Evolutionary conservation across 2,797 vertebrate genomes (phyloP).

Genomic region (Rhyacichthys aspro): DNA sequence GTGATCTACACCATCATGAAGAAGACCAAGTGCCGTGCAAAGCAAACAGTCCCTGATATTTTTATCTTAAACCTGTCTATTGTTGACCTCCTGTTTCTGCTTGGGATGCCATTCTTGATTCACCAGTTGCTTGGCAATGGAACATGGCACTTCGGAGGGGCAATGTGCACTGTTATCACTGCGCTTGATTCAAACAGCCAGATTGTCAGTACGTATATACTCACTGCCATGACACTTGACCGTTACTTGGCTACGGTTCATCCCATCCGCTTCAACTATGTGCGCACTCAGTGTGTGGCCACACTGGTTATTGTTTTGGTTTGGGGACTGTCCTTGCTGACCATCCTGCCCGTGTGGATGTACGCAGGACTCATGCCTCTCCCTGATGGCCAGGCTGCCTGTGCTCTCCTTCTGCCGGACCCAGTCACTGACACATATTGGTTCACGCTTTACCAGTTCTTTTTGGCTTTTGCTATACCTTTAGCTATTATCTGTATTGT

Average conservation of each 20-base stretch:
- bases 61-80: slow-evolving; percentile 88
- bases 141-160: slow-evolving; percentile 85
- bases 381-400: slow-evolving; percentile 80
- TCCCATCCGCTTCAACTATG: slow-evolving; percentile 84
- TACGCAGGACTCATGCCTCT: slow-evolving; percentile 86
- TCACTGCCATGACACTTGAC: slow-evolving; percentile 87
- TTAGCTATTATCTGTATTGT: slow-evolving; percentile 83
- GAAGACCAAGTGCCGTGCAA: slow-evolving; percentile 82
- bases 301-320: slow-evolving; percentile 78
- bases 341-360: slow-evolving; percentile 87
- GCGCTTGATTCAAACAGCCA: slow-evolving; percentile 89
- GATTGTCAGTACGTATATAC: slow-evolving; percentile 89
- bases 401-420: slow-evolving; percentile 85
- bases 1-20: slow-evolving; percentile 87
- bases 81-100: slow-evolving; percentile 85
- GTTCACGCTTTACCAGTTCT: slow-evolving; percentile 90
- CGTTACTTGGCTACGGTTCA: slow-evolving; percentile 88
- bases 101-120: slow-evolving; percentile 90
- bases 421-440: slow-evolving; percentile 83
- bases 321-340: slow-evolving; percentile 85
- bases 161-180: slow-evolving; percentile 86
- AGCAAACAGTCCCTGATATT: slow-evolving; percentile 85
- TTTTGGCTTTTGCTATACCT: slow-evolving; percentile 85
- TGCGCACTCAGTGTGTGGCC: slow-evolving; percentile 82
- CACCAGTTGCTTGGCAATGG: slow-evolving; percentile 89